phyloP scores from a whole-genome alignment of 2,113 vertebrate species.

The Aptenodytes patagonicus region DNA sequence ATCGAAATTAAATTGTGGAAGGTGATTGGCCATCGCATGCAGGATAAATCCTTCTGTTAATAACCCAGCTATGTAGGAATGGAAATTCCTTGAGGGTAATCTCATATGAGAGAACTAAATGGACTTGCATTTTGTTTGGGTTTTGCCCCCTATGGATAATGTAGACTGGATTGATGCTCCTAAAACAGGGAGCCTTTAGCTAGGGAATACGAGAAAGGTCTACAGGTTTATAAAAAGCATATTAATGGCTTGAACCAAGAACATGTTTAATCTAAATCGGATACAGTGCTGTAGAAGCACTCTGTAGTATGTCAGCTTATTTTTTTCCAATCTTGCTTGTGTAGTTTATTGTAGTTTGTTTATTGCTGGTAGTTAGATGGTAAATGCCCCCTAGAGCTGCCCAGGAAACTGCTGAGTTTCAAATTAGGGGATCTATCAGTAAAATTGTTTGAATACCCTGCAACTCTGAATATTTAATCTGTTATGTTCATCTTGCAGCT shows the following conservation, averaged over 20 bases:
- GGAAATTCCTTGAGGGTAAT: constrained; percentile 22
- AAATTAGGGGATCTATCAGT: neutral
- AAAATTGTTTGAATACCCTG: neutral
- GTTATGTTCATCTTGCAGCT: neutral
- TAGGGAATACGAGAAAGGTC: neutral
- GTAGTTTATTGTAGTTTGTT: neutral
- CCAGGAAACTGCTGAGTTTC: neutral
- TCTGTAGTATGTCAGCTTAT: neutral
- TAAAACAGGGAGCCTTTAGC: neutral
- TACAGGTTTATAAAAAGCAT: neutral
- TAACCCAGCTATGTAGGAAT: neutral
- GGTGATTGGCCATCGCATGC: neutral
- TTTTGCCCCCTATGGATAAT: neutral
- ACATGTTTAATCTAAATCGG: neutral
- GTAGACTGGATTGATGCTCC: neutral
- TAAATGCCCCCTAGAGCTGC: neutral
- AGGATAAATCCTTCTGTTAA: neutral
- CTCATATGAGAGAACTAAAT: neutral
- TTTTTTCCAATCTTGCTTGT: neutral
- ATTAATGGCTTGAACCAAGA: neutral
- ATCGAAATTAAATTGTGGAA: neutral
- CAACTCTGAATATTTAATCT: neutral
- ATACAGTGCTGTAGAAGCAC: neutral
- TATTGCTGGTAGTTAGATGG: neutral
- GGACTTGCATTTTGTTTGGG: neutral